These are phyloP conservation scores for Chaunax sp. DNA, from an alignment of 2,797 vertebrate genomes.

Conservation along the genomic window DNA sequence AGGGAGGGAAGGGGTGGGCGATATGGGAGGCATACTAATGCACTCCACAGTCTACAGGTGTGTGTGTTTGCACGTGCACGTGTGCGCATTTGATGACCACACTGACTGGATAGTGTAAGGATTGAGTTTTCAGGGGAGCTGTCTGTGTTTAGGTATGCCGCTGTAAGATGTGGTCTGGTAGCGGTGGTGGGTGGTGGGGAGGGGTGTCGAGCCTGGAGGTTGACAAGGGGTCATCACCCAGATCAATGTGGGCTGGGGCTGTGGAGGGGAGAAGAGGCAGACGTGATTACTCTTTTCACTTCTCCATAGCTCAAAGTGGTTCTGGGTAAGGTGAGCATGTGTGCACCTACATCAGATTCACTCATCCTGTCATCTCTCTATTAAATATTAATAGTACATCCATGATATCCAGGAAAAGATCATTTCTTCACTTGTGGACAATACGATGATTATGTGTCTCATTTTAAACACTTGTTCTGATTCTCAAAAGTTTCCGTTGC, in stretches of 20 bases:
- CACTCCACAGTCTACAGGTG: slow-evolving; percentile 34
- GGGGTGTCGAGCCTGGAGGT: slow-evolving; percentile 48
- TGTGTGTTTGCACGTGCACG: slow-evolving; percentile 31
- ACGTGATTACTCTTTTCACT: slow-evolving; percentile 81
- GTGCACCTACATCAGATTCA: not conserved
- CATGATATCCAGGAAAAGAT: not conserved
- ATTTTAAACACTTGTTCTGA: not conserved
- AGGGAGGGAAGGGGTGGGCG: slow-evolving; percentile 11
- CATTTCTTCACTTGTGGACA: not conserved
- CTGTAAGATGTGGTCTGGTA: slow-evolving; percentile 33
- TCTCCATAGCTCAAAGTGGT: slow-evolving; percentile 66
- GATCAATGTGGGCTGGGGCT: slow-evolving; percentile 48
- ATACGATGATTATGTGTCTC: not conserved
- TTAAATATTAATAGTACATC: not conserved
- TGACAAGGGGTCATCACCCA: slow-evolving; percentile 64
- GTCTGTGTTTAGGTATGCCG: slow-evolving; percentile 30
- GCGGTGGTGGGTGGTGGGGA: slow-evolving; percentile 6
- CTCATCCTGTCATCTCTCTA: not conserved
- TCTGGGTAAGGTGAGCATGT: slow-evolving; percentile 57
- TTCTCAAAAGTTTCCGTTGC: not conserved
- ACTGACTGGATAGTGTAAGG: slow-evolving; percentile 3
- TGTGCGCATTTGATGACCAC: slow-evolving; percentile 14
- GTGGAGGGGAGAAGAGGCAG: slow-evolving; percentile 54
- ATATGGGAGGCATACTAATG: slow-evolving; percentile 45
- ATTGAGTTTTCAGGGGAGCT: slow-evolving; percentile 3